Evolutionary conservation across 2,797 vertebrate genomes (phyloP).

Genomic region (Danio kyathit): DNA sequence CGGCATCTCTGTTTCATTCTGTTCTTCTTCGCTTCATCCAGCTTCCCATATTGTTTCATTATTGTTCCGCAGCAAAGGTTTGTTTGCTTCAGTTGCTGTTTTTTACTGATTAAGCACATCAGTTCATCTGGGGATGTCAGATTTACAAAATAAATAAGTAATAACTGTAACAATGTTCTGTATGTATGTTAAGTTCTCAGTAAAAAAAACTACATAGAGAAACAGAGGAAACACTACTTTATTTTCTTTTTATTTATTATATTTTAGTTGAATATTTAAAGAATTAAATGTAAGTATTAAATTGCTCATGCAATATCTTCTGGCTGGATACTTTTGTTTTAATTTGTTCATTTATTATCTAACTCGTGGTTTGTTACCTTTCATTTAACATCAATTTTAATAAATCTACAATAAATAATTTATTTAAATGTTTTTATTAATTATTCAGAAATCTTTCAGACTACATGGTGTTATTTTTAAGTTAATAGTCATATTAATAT

Average conservation of each 20-base stretch:
- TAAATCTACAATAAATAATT: not conserved
- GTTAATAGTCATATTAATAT: not conserved
- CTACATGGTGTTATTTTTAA: not conserved
- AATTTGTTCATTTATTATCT: not conserved
- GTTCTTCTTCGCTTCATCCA: conserved; percentile 8
- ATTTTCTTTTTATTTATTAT: not conserved
- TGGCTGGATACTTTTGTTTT: not conserved
- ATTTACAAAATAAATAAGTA: not conserved
- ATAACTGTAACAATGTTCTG: not conserved
- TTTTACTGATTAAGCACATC: conserved; percentile 17
- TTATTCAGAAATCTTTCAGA: not conserved
- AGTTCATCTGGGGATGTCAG: not conserved
- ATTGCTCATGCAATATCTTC: too few relatives aligned
- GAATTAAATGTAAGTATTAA: not conserved
- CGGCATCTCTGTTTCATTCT: conserved; percentile 27
- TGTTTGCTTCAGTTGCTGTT: not conserved
- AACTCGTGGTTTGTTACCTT: not conserved
- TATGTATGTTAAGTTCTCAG: not conserved
- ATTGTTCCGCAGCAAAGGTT: not conserved
- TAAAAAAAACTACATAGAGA: not conserved
- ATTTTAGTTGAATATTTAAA: not conserved
- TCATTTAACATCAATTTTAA: too few relatives aligned
- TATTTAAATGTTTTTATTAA: not conserved
- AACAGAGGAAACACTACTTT: not conserved
- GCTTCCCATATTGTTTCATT: conserved; percentile 17